Conservation (phyloP, 2,113 vertebrate genomes). For the Macaca nemestrina region DNA sequence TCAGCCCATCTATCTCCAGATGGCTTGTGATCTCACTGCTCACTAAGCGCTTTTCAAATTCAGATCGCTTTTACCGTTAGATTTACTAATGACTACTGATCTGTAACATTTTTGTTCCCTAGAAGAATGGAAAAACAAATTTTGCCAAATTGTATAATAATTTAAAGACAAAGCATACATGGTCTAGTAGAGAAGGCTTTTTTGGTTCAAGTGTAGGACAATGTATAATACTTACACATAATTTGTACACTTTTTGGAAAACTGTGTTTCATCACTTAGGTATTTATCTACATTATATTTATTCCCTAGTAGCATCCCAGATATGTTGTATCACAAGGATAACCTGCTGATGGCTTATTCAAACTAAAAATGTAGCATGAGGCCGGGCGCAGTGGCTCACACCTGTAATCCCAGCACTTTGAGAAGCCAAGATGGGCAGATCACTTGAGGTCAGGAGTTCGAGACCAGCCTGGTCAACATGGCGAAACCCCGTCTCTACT, state of each 20-base stretch:
- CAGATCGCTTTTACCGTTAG: conserved; percentile 72
- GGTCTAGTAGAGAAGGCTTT: conserved; percentile 7
- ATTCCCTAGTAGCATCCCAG: not conserved
- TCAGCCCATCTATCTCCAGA: conserved; percentile 76
- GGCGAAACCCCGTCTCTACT: no score
- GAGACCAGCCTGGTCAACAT: no score
- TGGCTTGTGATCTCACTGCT: conserved; percentile 76
- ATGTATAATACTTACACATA: not conserved
- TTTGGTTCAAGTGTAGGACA: not conserved
- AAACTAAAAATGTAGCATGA: conserved; percentile 21
- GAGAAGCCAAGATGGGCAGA: no score
- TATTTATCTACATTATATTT: not conserved
- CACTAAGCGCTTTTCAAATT: conserved; percentile 70
- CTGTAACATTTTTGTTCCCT: conserved; percentile 25
- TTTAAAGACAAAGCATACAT: conserved; percentile 27
- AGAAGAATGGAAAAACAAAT: conserved; percentile 43
- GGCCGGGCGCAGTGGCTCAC: no score
- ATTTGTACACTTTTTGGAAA: not conserved
- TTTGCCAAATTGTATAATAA: conserved; percentile 24
- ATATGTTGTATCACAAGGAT: not conserved
- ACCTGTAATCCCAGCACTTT: no score
- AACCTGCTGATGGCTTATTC: not conserved
- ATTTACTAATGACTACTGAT: conserved; percentile 71
- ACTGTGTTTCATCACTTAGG: not conserved
- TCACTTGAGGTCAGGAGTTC: no score